phyloP scores from a whole-genome alignment of 1,140 invertebrate species.

The Bombus turneri region DNA sequence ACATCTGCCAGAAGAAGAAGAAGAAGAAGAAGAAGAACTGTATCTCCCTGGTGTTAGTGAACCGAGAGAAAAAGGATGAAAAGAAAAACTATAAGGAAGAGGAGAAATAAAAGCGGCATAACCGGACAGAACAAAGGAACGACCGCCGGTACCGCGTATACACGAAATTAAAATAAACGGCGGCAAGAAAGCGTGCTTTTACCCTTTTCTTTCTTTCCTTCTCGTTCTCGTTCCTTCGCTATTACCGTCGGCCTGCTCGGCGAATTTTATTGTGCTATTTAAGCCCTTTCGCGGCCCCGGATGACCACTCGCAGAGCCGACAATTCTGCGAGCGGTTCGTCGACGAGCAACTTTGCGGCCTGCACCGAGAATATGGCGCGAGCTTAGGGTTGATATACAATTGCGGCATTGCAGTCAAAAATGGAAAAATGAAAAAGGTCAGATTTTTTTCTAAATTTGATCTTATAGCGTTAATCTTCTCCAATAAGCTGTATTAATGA shows the following conservation, averaged over 20 bases:
- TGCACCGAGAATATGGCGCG: background rate
- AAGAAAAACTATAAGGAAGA: conserved; percentile 53
- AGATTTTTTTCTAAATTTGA: no score
- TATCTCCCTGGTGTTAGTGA: background rate
- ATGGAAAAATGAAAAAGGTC: no score
- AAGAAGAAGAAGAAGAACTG: background rate
- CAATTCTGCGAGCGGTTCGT: background rate
- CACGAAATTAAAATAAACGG: conserved; percentile 81
- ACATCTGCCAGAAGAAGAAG: conserved; percentile 14
- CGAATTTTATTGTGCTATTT: conserved; percentile 78
- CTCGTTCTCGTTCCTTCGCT: conserved; percentile 17
- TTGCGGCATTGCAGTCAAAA: no score
- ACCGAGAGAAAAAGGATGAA: conserved; percentile 21
- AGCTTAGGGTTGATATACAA: background rate
- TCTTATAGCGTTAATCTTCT: no score
- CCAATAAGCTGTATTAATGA: background rate
- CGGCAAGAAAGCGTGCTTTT: conserved; percentile 74
- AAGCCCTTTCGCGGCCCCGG: conserved; percentile 71
- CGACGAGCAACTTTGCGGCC: background rate
- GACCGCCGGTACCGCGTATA: conserved; percentile 64
- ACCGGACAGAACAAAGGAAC: conserved; percentile 73
- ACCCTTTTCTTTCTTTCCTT: conserved; percentile 1
- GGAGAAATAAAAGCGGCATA: conserved; percentile 61
- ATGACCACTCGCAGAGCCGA: conserved; percentile 45
- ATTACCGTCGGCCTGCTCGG: conserved; percentile 42